A percentile compares a stretch with the other conserved stretches of the same genome.
These are phyloP conservation scores for Mesitornis unicolor DNA, from an alignment of 2,113 vertebrate species.

Conservation along the genomic window DNA sequence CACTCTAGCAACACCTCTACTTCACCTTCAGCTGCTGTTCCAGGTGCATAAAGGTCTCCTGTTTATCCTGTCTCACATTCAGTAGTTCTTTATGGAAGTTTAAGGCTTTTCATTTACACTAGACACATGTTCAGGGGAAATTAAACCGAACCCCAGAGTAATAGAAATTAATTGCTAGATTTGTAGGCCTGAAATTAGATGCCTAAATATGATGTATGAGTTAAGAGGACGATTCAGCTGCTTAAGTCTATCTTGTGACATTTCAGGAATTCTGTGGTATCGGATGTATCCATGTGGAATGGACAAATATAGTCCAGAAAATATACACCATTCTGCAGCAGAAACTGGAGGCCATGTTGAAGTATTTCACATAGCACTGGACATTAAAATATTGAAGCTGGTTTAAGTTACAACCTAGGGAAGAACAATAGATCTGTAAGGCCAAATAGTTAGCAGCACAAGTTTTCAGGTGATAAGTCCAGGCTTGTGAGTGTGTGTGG, in stretches of 20 bases:
- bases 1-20: not conserved
- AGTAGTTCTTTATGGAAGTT: not conserved
- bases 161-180: not conserved
- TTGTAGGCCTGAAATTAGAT: not conserved
- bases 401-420: not conserved
- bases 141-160: rapidly evolving
- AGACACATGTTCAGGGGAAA: not conserved
- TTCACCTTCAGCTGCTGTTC: not conserved
- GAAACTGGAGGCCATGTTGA: not conserved
- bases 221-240: not conserved
- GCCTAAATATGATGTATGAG: not conserved
- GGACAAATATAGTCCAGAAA: not conserved
- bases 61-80: not conserved
- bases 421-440: not conserved
- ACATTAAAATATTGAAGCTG: not conserved
- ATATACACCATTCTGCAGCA: not conserved
- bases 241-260: not conserved
- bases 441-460: not conserved
- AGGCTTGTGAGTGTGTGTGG: rapidly evolving
- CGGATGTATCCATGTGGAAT: not conserved
- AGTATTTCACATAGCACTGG: not conserved
- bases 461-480: not conserved
- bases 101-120: not conserved
- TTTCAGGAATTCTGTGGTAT: not conserved
- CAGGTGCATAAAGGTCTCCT: not conserved